Evolutionary conservation across 1,140 invertebrate genomes (phyloP).

Genomic region (Papilio dardanus): DNA sequence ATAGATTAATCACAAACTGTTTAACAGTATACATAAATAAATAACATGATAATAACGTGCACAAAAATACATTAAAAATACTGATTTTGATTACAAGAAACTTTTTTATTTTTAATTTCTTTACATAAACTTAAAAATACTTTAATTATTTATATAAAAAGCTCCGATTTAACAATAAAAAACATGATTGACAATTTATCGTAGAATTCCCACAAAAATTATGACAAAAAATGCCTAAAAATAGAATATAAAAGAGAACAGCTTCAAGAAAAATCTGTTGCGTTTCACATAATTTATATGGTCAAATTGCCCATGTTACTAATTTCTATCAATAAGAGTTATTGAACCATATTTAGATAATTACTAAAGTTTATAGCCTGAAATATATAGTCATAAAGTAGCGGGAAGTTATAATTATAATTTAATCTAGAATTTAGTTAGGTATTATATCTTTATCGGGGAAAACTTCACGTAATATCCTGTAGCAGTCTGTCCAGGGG

Average conservation of each 20-base stretch:
- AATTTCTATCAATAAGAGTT: not conserved
- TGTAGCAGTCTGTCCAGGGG: conserved; percentile 62
- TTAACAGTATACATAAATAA: not conserved
- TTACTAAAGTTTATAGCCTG: not conserved
- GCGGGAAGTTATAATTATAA: not conserved
- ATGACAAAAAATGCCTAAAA: not conserved
- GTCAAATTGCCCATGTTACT: not conserved
- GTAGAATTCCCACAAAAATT: too few relatives aligned
- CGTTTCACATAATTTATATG: not conserved
- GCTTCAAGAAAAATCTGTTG: not conserved
- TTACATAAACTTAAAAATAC: too few relatives aligned
- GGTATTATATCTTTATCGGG: conserved; percentile 42
- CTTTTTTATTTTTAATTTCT: too few relatives aligned
- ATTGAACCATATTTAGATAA: not conserved
- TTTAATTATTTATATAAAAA: too few relatives aligned
- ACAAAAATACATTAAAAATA: not conserved
- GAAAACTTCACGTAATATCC: conserved; percentile 58
- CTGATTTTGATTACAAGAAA: not conserved
- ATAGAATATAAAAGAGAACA: not conserved
- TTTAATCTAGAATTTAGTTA: conserved; percentile 28
- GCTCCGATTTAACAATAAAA: too few relatives aligned
- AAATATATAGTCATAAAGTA: not conserved
- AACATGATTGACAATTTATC: too few relatives aligned
- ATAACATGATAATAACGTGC: not conserved
- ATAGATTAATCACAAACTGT: not conserved